Evolutionary conservation across 2,797 vertebrate genomes (phyloP).

Genomic region (Malacoctenus gilli): DNA sequence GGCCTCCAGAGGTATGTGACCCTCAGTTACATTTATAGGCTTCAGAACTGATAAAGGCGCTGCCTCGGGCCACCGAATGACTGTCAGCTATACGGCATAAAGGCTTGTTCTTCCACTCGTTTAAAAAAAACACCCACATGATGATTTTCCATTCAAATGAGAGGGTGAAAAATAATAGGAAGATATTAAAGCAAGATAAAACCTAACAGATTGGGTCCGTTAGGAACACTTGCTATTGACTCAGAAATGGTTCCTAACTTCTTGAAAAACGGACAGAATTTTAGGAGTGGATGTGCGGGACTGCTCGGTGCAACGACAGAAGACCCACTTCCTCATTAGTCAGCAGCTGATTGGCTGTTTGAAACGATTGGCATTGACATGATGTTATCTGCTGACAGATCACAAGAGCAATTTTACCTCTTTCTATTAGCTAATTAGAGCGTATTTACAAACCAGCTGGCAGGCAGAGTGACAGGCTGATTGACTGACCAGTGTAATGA

Average conservation of each 20-base stretch:
- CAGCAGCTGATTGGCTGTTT: too few species aligned
- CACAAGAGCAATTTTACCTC: background rate
- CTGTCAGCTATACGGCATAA: slow-evolving; percentile 54
- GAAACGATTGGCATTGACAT: too few species aligned
- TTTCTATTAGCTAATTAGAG: slow-evolving; percentile 7
- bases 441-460: slow-evolving; percentile 18
- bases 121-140: slow-evolving; percentile 25
- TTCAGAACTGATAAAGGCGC: slow-evolving; percentile 59
- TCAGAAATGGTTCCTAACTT: too few species aligned
- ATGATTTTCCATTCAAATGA: slow-evolving; percentile 18
- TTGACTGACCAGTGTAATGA: slow-evolving; percentile 29
- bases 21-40: slow-evolving; percentile 66
- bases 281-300: too few species aligned
- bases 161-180: slow-evolving; percentile 1
- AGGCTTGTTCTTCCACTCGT: slow-evolving; percentile 41
- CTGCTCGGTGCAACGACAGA: too few species aligned
- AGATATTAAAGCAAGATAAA: background rate
- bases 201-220: too few species aligned
- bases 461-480: slow-evolving; percentile 9
- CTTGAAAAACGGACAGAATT: too few species aligned
- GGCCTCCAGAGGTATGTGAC: slow-evolving; percentile 65
- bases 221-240: too few species aligned
- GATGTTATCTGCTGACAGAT: background rate
- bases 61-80: slow-evolving; percentile 58
- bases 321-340: too few species aligned